These are phyloP conservation scores for Lithophane socia DNA, from an alignment of 2,888 invertebrate genomes.

Conservation along the genomic window DNA sequence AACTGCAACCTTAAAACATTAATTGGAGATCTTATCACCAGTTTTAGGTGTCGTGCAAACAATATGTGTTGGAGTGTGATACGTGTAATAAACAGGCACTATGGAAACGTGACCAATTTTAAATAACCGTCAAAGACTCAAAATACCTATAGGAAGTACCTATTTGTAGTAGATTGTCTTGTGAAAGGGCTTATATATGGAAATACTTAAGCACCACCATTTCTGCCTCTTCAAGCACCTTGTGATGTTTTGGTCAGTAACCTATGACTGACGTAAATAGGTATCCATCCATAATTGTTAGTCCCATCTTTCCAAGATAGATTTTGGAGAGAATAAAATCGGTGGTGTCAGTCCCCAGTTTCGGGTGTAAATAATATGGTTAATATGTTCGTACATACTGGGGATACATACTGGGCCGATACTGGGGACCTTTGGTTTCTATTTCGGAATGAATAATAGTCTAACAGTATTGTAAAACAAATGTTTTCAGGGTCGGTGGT, in stretches of 20 bases:
- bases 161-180: not conserved
- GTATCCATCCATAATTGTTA: not conserved
- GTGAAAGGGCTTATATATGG: not conserved
- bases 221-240: not conserved
- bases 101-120: not conserved
- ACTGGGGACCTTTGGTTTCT: not conserved
- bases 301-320: not conserved
- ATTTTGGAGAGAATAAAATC: not conserved
- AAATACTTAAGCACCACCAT: not conserved
- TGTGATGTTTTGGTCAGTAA: not conserved
- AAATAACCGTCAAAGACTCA: not conserved
- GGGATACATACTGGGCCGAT: too few relatives aligned
- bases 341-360: not conserved
- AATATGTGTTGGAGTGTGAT: not conserved
- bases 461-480: not conserved
- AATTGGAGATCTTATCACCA: constrained; percentile 10
- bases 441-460: not conserved
- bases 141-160: not conserved
- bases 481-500: constrained; percentile 63
- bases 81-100: not conserved
- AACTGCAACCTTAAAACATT: not conserved
- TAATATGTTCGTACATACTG: not conserved
- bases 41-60: constrained; percentile 15
- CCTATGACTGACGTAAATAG: not conserved
- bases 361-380: not conserved